Percentiles rank a stretch among this genome's conserved stretches.
These are phyloP conservation scores for Priocnemis perturbator DNA, from an alignment of 2,888 invertebrate genomes.

Conservation along the genomic window DNA sequence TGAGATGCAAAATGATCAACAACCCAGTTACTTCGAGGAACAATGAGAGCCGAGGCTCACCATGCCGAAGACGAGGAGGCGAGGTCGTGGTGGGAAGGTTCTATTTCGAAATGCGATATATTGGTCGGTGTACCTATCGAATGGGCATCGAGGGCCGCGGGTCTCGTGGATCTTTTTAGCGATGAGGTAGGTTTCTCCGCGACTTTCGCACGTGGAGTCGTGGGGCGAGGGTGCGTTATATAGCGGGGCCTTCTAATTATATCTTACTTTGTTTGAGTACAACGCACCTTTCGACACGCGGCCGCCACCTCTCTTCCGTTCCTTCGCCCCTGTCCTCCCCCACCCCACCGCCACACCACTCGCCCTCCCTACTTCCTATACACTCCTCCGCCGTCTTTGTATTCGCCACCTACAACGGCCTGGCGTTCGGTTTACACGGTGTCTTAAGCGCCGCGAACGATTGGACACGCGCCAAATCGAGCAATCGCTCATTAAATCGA, in stretches of 20 bases:
- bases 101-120: too few relatives aligned
- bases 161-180: slow-evolving; percentile 43
- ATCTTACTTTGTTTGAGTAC: slow-evolving; percentile 74
- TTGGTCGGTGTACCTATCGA: too few relatives aligned
- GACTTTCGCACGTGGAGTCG: slow-evolving; percentile 59
- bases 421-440: slow-evolving; percentile 38
- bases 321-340: slow-evolving; percentile 43
- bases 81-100: too few relatives aligned
- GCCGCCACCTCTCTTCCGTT: slow-evolving; percentile 54
- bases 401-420: slow-evolving; percentile 19
- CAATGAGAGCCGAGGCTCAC: too few relatives aligned
- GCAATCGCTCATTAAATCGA: slow-evolving; percentile 63
- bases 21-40: too few relatives aligned
- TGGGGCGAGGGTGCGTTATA: neutral
- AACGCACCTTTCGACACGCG: slow-evolving; percentile 73
- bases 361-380: slow-evolving; percentile 40
- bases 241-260: slow-evolving; percentile 65
- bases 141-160: neutral
- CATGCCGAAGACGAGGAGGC: too few relatives aligned
- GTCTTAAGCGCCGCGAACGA: slow-evolving; percentile 48
- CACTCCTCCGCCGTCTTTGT: slow-evolving; percentile 45
- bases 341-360: slow-evolving; percentile 5
- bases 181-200: slow-evolving; percentile 49
- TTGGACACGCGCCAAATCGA: slow-evolving; percentile 68
- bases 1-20: too few relatives aligned